Base-by-base conservation (phyloP, 1,140 invertebrate genomes). In the Drosophila sucinea region DNA sequence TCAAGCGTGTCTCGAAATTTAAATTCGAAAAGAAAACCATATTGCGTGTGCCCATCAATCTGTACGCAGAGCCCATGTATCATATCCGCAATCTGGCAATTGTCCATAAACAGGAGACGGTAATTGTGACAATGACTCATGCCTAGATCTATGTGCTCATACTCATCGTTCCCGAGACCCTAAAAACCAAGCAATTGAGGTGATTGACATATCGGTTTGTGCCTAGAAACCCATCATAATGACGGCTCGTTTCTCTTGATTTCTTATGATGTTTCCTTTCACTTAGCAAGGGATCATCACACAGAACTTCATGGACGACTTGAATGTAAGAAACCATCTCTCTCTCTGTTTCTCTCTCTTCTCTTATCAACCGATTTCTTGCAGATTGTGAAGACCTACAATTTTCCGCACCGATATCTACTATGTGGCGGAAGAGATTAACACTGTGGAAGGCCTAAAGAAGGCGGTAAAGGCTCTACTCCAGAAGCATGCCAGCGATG, bases 161-260 rank as follows among this genome's bases (percentile, higher is more conserved):
- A n/a, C 79, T 95, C 2, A 94, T 94, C 91, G 93, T 93, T 4
- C 92, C 92, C 1, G 92, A 93, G 64, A 89, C 86, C 0, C 63
- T 92, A 0, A 86, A 91, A 30, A 80, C 89, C 4, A 82, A 92
- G 5, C 91, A 94, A 41, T 79, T 93, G 1, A 72, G 1, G 96
- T 99, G 27, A 94, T 95, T 40, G 95, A 94, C n/a, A 90, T 98
- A 25, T 95, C 97, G 6, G 94, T 97, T 65, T 98, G 97, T 90
- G 94, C 95, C 2, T 97, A 97, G 95, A 98, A 98, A 92, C 96
- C 97, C 0, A 95, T 98, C 38, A 95, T 98, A 33, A 95, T 98
- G 89, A 98, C 97, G 1, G 96, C 95, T 54, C 97, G 97, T 60
- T 0, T 1, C 11, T 4, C 10, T 38, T 10, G 1, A 38, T 11